Conservation (phyloP, 2,113 vertebrate genomes). For the Toxotes jaculatrix region DNA sequence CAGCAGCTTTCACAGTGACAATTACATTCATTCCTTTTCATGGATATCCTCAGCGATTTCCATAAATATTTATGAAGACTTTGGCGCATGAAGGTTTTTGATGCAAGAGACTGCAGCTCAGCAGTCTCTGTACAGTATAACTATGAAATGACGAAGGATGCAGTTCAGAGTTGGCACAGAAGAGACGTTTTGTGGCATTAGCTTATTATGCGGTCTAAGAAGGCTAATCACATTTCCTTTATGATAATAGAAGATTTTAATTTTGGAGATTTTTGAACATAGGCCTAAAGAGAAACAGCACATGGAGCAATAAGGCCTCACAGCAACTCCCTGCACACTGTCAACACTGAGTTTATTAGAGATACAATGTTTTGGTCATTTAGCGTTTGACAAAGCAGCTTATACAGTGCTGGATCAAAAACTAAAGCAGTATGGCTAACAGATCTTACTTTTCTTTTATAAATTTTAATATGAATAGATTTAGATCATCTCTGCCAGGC, state of each 20-base stretch:
- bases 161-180: not conserved
- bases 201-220: not conserved
- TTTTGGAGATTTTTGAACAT: not conserved
- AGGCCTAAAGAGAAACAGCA: not conserved
- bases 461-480: too few relatives aligned
- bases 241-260: not conserved
- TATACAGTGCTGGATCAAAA: too few relatives aligned
- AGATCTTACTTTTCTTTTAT: too few relatives aligned
- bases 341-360: too few relatives aligned
- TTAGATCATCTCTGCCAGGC: too few relatives aligned
- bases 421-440: too few relatives aligned
- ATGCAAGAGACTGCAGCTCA: not conserved
- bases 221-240: not conserved
- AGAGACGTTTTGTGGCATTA: not conserved
- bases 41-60: conserved; percentile 24
- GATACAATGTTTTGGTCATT: too few relatives aligned
- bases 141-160: not conserved
- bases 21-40: conserved; percentile 27
- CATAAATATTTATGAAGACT: conserved; percentile 22
- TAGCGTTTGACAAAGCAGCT: too few relatives aligned
- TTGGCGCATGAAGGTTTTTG: not conserved
- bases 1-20: conserved; percentile 27
- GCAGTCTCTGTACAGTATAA: not conserved
- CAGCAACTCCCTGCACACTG: too few relatives aligned
- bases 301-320: too few relatives aligned